Percentiles rank a stretch among this genome's conserved stretches.
These are phyloP conservation scores for Otis tarda DNA, from an alignment of 2,113 vertebrate genomes.

Conservation along the genomic window DNA sequence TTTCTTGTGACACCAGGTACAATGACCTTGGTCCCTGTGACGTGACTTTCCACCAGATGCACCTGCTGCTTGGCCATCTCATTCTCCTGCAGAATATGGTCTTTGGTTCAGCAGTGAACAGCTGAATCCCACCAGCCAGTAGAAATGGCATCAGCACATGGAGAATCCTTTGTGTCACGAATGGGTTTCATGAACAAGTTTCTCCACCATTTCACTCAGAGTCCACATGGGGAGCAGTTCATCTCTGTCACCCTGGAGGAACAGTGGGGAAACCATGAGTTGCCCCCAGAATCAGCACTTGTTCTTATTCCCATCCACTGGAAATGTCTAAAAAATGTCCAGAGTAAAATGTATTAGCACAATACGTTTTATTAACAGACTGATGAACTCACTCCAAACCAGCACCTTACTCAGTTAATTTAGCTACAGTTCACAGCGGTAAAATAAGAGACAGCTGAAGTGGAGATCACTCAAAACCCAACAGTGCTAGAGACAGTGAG, in stretches of 20 bases:
- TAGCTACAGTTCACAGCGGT: background rate
- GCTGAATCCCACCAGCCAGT: background rate
- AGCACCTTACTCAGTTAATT: background rate
- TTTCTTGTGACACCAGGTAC: background rate
- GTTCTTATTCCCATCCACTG: background rate
- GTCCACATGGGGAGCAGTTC: background rate
- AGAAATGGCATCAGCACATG: background rate
- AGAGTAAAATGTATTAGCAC: background rate
- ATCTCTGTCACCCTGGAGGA: background rate
- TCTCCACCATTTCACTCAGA: background rate
- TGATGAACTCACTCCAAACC: background rate
- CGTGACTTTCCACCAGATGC: background rate
- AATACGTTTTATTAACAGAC: background rate
- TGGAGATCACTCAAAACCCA: background rate
- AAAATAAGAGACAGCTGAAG: background rate
- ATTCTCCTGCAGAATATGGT: background rate
- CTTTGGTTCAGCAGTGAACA: background rate
- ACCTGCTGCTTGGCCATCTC: background rate
- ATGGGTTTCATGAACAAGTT: background rate
- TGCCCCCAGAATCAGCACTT: background rate
- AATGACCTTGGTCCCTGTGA: background rate
- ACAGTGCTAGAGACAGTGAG: background rate
- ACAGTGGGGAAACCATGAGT: background rate
- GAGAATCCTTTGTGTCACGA: background rate
- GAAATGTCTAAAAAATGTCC: background rate